Conservation (phyloP, 2,888 invertebrate genomes). For the Trissonchulus sp. region DNA sequence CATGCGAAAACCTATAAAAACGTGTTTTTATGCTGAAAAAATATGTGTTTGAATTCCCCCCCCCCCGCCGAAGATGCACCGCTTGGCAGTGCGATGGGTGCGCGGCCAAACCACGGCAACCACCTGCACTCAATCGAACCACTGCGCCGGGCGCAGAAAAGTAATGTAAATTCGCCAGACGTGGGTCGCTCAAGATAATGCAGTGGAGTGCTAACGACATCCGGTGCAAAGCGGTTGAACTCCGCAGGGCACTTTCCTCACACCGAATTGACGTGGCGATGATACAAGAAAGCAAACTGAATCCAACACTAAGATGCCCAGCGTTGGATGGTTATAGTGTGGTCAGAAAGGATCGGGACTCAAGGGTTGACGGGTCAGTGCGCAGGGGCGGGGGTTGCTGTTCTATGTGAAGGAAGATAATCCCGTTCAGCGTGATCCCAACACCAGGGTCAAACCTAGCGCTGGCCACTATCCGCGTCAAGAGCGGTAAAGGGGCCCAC, state of each 20-base stretch:
- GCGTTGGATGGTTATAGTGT: neutral
- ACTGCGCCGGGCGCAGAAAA: neutral
- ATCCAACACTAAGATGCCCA: neutral
- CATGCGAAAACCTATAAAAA: too few relatives aligned
- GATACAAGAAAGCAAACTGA: slow-evolving; percentile 2
- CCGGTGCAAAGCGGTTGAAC: neutral
- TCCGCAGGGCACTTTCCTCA: neutral
- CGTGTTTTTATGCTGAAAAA: too few relatives aligned
- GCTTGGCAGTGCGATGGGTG: too few relatives aligned
- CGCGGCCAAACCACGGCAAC: too few relatives aligned
- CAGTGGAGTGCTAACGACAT: slow-evolving; percentile 13
- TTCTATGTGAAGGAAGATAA: too few relatives aligned
- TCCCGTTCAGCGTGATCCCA: neutral
- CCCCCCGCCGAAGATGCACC: too few relatives aligned
- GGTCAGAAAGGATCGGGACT: neutral
- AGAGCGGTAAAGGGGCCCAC: neutral
- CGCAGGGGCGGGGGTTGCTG: neutral
- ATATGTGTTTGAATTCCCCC: too few relatives aligned
- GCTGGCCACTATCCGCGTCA: neutral
- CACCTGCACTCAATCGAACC: too few relatives aligned
- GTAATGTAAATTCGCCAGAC: neutral
- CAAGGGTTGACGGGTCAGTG: slow-evolving; percentile 3
- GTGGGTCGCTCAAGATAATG: neutral
- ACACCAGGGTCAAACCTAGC: neutral
- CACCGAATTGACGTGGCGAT: neutral